Evolutionary conservation across 1,140 invertebrate species (phyloP).

Genomic region (Dolichoris vasculosae): DNA sequence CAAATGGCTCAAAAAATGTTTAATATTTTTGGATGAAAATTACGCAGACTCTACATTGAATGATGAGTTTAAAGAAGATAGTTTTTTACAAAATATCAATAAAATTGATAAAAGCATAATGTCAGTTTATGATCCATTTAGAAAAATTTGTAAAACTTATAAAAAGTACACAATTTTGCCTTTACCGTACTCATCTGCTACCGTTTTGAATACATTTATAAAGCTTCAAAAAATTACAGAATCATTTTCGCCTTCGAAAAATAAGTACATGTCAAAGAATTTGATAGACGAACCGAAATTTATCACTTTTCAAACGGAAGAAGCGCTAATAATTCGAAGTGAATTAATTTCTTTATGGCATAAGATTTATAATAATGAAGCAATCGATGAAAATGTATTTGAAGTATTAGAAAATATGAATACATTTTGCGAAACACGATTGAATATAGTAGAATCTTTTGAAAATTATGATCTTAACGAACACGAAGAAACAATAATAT

Average conservation of each 20-base stretch:
- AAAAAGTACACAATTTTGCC: conserved; percentile 61
- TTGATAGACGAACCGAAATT: conserved; percentile 55
- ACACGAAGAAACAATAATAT: conserved; percentile 39
- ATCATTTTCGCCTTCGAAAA: conserved; percentile 53
- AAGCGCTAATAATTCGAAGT: conserved; percentile 47
- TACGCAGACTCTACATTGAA: conserved; percentile 22
- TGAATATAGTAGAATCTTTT: conserved; percentile 43
- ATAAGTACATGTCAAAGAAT: conserved; percentile 45
- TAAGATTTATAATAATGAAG: conserved; percentile 47
- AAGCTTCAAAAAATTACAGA: conserved; percentile 51
- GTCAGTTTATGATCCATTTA: conserved; percentile 60
- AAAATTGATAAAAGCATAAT: conserved; percentile 53
- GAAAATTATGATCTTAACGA: conserved; percentile 30
- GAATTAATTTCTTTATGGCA: conserved; percentile 59
- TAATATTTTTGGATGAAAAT: conserved; percentile 53
- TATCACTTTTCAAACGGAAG: conserved; percentile 46
- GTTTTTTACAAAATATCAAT: conserved; percentile 44
- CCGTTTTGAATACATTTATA: conserved; percentile 53
- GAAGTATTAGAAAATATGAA: conserved; percentile 49
- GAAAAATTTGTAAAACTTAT: conserved; percentile 63
- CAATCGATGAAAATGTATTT: conserved; percentile 40
- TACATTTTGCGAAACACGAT: conserved; percentile 50
- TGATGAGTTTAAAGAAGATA: conserved; percentile 15
- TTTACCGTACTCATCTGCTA: conserved; percentile 61
- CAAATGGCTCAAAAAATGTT: conserved; percentile 67